Evolutionary conservation across 2,888 invertebrate genomes (phyloP).

Genomic region (Lepidochrysops patricia): DNA sequence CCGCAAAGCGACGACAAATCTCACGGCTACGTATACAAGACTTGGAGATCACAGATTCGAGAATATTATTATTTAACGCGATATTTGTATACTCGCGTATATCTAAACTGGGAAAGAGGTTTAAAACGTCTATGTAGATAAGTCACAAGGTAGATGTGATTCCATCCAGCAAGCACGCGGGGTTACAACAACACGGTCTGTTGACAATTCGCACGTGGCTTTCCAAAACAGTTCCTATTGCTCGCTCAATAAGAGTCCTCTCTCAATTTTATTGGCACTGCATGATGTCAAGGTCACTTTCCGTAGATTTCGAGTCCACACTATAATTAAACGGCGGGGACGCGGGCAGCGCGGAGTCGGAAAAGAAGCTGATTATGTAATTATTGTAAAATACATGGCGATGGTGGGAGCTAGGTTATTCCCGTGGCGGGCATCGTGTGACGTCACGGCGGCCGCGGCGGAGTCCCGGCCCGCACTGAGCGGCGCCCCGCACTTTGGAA

Average conservation of each 20-base stretch:
- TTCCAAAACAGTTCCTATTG: slow-evolving; percentile 17
- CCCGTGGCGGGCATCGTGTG: slow-evolving; percentile 46
- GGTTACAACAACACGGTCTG: slow-evolving; percentile 9
- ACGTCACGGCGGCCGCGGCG: slow-evolving; percentile 32
- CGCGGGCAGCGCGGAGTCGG: slow-evolving; percentile 15
- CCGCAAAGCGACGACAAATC: background rate
- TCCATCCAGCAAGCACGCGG: background rate
- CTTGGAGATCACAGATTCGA: slow-evolving; percentile 1
- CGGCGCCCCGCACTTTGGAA: slow-evolving; percentile 30
- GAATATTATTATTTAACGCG: background rate
- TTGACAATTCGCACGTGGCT: slow-evolving; percentile 14
- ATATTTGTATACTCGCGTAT: background rate
- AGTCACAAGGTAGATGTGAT: background rate
- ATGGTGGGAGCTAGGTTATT: slow-evolving; percentile 32
- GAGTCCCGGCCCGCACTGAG: slow-evolving; percentile 35
- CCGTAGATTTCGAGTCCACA: slow-evolving; percentile 22
- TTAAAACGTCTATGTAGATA: background rate
- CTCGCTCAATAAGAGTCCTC: slow-evolving; percentile 20
- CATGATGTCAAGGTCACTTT: slow-evolving; percentile 25
- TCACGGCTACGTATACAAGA: background rate
- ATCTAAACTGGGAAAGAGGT: background rate
- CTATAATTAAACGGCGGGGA: slow-evolving; percentile 18
- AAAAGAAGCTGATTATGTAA: slow-evolving; percentile 25
- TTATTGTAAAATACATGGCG: slow-evolving; percentile 12
- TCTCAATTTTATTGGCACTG: slow-evolving; percentile 26